Evolutionary conservation across 2,113 vertebrate species (phyloP), one percentile per base, ranked within the genome.

Genomic region (Oncorhynchus nerka): DNA sequence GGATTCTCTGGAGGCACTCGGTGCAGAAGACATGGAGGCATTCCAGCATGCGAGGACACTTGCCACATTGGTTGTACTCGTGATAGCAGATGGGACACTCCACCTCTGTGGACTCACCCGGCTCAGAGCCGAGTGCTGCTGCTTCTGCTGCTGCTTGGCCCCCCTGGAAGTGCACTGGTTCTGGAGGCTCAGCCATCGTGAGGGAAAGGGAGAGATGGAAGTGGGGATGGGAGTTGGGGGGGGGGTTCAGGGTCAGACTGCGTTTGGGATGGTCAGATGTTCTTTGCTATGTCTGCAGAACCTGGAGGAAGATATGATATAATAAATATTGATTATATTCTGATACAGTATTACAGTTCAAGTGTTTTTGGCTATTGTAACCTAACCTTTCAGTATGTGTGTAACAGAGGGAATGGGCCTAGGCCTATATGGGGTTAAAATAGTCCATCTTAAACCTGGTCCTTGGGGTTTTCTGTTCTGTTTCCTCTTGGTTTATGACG

Each of bases 61-160:
- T 93, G 61, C 80, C 89, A 72, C 79, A 79, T 79, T 89, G 90
- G 89, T 94, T 91, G 67, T 94, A 94, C 28, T 93, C 92, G 65
- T 94, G 94, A 81, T 94, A 94, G 83, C 94, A 94, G 71, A 94
- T 89, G 79, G 93, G 92, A 75, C 93, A 94, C 68, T 94, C 94
- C 75, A 91, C 85, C 67, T 94, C 94, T 57, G 86, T 74, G 4
- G 86, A 74, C 22, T 93, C 92, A 73, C 68, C 57, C 55, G 69
- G 3, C 76, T 75, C 62, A 64, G 76, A 24, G 81, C 49, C 3
- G 71, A 20, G 20, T 16, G 57, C 64, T 67, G 65, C 71, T 72
- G 69, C 68, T 30, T 49, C 22, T 16, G 57, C 64, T 70, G 65
- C 71, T 72, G 69, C 70, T 30, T 49, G 24, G 48, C 76, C 79